phyloP scores from a whole-genome alignment of 2,797 vertebrate genomes.

The Gallinago stenura region DNA sequence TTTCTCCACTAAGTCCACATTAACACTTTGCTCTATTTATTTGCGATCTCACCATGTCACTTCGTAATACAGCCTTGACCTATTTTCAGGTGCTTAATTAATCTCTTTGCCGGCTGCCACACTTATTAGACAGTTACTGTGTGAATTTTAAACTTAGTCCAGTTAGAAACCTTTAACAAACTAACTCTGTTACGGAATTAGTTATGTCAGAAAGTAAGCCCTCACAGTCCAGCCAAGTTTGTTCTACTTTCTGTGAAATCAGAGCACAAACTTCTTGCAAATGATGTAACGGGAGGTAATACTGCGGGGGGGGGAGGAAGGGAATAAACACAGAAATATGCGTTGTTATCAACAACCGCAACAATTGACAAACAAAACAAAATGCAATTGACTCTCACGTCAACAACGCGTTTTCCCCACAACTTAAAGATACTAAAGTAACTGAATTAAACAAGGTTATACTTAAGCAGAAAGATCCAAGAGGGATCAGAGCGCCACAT shows the following conservation, averaged over 20 bases:
- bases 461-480: background rate
- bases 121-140: background rate
- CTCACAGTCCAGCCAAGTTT: background rate
- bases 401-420: background rate
- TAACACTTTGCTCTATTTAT: slow-evolving; percentile 57
- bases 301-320: background rate
- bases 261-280: background rate
- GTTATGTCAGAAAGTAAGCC: background rate
- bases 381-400: rapidly evolving
- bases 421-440: background rate
- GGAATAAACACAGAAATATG: background rate
- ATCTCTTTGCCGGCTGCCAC: slow-evolving; percentile 32
- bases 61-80: slow-evolving; percentile 67
- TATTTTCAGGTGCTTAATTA: slow-evolving; percentile 71
- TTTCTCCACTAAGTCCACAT: slow-evolving; percentile 47
- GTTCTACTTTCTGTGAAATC: background rate
- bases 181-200: background rate
- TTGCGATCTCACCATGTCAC: slow-evolving; percentile 51
- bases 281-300: background rate
- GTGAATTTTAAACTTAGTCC: background rate
- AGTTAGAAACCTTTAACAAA: background rate
- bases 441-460: background rate
- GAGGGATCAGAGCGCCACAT: background rate
- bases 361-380: background rate
- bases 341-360: background rate